Evolutionary conservation across 1,140 invertebrate genomes (phyloP), one percentile per base, ranked within the genome.

Genomic region (Neodiprion lecontei): DNA sequence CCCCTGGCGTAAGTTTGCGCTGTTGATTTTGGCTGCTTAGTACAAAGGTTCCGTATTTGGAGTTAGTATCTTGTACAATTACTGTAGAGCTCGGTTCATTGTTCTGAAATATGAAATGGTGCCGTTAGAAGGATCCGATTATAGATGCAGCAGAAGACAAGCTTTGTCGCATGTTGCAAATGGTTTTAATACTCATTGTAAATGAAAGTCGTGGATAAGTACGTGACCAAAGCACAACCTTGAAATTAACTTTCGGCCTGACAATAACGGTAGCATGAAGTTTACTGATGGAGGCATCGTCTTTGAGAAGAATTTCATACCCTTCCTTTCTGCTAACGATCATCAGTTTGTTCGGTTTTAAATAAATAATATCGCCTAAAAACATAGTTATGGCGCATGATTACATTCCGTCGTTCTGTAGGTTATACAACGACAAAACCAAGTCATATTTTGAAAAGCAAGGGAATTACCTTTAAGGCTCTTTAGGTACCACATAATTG

Each of bases 261-360:
- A 61, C 53, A 17, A 9, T 17, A 17, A 61, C n/a, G 53, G 53
- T 61, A 12, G 53, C 53, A 17, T 61, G 53, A 61, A 61, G 11
- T 61, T 61, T 61, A 61, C 53, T 61, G 53, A 61, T 61, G 11
- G 53, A 61, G n/a, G 53, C 53, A 61, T 61, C 53, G 53, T 61
- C 53, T 12, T 9, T 61, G 11, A 61, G 53, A 12, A 61, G 11
- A 17, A 61, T 11, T 12, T 61, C 53, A 17, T 61, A 17, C n/a
- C 53, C 53, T 17, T 12, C 53, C 53, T 61, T 61, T 61, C 53
- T 61, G 53, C 53, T 61, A 17, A 61, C 53, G 53, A 61, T 17
- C 53, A 61, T 61, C 53, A 17, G 9, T 17, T 61, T 61, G 53
- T 61, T 61, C 11, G 53, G 53, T 17, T 61, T 61, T 17, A 61